Evolutionary conservation across 2,888 invertebrate genomes (phyloP), one percentile per base, ranked within the genome.

Genomic region (Oscheius sp.): DNA sequence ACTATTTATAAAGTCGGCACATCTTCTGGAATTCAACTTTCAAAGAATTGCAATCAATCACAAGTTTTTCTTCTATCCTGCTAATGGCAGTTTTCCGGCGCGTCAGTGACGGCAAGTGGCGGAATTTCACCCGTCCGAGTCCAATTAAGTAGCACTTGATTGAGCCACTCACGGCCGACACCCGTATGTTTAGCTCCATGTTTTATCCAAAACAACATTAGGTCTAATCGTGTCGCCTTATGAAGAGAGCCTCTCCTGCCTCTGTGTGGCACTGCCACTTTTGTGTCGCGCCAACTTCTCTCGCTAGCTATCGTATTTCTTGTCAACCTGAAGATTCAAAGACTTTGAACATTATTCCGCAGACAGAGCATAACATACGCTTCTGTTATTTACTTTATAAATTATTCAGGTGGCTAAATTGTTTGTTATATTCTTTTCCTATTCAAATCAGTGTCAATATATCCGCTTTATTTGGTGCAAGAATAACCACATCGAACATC

Each of bases 71-170:
- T 22, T 14, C 22, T 12, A 24, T 20, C 44, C 24, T 59, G 59
- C 28, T 59, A 59, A 59, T 59, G 59, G 41, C 44, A 59, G 59
- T 59, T 59, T 59, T 59, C 59, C 59, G 59, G 59, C 44, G 28
- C 41, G 24, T 41, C 59, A 28, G 59, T 59, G 59, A 59, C 44
- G 59, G 59, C 59, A 30, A 59, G 59, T 59, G 59, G 59, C 59
- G 59, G 59, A 59, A 59, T 59, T 59, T 59, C 59, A 59, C 44
- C 59, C 41, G 59, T 59, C 59, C 59, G 59, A 59, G 59, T 59
- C 59, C 59, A 59, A 59, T 59, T 59, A 59, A 59, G 59, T 59
- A 44, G 59, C 59, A 41, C 59, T 59, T 59, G 59, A 59, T 59
- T 59, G 59, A 59, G 59, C 59, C 59, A 59, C 59, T 59, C 59